Conservation (phyloP, 2,888 invertebrate species). For the Himalopsyche japonica region DNA sequence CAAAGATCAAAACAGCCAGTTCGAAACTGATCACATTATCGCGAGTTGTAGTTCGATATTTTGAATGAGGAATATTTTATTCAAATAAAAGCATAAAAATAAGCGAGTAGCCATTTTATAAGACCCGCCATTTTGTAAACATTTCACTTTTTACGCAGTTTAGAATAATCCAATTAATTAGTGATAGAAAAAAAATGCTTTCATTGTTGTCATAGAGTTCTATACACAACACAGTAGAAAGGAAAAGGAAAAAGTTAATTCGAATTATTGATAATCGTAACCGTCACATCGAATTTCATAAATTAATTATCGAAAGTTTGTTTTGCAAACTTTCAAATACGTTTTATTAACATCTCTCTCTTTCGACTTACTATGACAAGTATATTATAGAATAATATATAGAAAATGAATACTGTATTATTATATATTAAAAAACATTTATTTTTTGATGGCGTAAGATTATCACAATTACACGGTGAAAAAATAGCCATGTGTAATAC, state of each 20-base stretch:
- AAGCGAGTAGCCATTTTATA: background rate
- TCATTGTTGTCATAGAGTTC: background rate
- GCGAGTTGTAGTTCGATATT: background rate
- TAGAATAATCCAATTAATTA: background rate
- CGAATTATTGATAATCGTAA: no score
- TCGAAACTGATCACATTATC: background rate
- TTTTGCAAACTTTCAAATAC: no score
- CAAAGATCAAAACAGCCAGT: background rate
- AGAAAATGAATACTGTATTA: no score
- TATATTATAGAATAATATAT: no score
- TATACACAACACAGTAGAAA: background rate
- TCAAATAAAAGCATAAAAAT: background rate
- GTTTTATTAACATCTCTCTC: no score
- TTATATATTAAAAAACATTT: no score
- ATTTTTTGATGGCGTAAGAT: no score
- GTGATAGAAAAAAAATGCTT: background rate
- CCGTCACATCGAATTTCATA: no score
- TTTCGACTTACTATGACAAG: no score
- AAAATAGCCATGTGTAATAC: no score
- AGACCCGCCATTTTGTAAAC: background rate
- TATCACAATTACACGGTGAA: no score
- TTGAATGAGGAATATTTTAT: background rate
- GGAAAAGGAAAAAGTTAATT: background rate
- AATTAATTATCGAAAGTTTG: no score
- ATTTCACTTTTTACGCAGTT: background rate